A percentile compares a stretch with the other conserved stretches of the same genome.
These are phyloP conservation scores for Drosophila nebulosa DNA, from an alignment of 1,140 invertebrate genomes.

Conservation along the genomic window DNA sequence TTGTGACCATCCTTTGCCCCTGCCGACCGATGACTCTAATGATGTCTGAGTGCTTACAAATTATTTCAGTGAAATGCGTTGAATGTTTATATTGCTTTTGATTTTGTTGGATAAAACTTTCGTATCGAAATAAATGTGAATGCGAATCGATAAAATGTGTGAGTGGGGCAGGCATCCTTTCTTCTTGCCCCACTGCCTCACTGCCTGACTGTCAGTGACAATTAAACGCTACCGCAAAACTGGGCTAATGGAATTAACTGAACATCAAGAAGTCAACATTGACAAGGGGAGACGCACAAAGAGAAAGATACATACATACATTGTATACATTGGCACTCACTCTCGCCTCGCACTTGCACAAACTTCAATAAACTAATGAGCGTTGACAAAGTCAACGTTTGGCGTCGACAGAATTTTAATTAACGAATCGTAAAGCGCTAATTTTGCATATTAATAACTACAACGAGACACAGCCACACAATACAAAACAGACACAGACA, in stretches of 20 bases:
- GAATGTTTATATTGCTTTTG: conserved; percentile 67
- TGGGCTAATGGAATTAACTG: conserved; percentile 49
- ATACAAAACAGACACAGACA: conserved; percentile 11
- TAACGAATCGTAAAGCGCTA: conserved; percentile 70
- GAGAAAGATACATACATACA: background rate
- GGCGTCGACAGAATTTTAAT: conserved; percentile 67
- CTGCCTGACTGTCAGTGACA: conserved; percentile 4
- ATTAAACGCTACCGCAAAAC: conserved; percentile 18
- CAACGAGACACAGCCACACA: background rate
- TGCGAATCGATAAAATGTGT: conserved; percentile 52
- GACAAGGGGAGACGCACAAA: conserved; percentile 3
- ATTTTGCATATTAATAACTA: conserved; percentile 75
- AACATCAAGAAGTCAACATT: conserved; percentile 6
- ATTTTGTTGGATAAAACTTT: conserved; percentile 52
- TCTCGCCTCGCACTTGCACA: background rate
- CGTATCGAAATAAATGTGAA: conserved; percentile 20
- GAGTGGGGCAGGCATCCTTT: background rate
- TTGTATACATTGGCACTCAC: background rate
- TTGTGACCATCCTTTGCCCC: conserved; percentile 9
- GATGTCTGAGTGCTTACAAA: conserved; percentile 74
- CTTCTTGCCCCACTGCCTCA: too few species aligned
- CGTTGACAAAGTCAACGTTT: conserved; percentile 52
- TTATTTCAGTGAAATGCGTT: conserved; percentile 65
- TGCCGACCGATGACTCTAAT: conserved; percentile 30
- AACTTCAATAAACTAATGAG: conserved; percentile 70